Evolutionary conservation across 1,140 invertebrate genomes (phyloP).

Genomic region (Atopsyche davidsoni): DNA sequence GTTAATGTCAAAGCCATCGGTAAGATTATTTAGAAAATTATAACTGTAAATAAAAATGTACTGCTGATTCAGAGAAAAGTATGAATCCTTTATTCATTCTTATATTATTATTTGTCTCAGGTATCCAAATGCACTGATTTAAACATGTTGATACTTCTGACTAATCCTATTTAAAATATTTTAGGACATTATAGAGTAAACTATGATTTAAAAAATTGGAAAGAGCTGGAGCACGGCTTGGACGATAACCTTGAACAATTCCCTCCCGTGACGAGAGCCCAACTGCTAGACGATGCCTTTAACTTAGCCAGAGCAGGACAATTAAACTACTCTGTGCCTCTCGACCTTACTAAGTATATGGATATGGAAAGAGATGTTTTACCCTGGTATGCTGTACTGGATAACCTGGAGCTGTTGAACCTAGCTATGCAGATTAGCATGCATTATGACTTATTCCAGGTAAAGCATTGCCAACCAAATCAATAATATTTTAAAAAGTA

Average conservation of each 20-base stretch:
- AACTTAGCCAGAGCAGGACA: constrained; percentile 60
- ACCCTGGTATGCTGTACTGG: constrained; percentile 52
- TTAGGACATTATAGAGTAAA: constrained; percentile 47
- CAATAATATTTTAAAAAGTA: no score
- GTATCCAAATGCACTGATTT: no score
- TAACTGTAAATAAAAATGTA: no score
- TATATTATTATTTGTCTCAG: no score
- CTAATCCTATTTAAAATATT: constrained; percentile 13
- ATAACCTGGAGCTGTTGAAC: constrained; percentile 46
- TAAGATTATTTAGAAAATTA: constrained; percentile 30
- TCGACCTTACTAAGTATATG: constrained; percentile 58
- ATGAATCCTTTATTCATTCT: no score
- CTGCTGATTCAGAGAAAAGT: no score
- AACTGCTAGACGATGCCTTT: constrained; percentile 77
- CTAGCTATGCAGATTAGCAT: constrained; percentile 35
- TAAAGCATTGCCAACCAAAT: constrained; percentile 26
- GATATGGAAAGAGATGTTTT: constrained; percentile 52
- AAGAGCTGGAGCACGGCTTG: constrained; percentile 18
- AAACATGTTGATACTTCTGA: no score
- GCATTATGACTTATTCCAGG: constrained; percentile 41
- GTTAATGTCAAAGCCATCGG: constrained; percentile 42
- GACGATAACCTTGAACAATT: constrained; percentile 36
- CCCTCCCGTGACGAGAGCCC: constrained; percentile 61
- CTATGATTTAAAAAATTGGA: constrained; percentile 44
- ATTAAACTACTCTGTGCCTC: constrained; percentile 53